Evolutionary conservation across 23 tunicate genomes (phyloP).

Genomic region (Styela clava): DNA sequence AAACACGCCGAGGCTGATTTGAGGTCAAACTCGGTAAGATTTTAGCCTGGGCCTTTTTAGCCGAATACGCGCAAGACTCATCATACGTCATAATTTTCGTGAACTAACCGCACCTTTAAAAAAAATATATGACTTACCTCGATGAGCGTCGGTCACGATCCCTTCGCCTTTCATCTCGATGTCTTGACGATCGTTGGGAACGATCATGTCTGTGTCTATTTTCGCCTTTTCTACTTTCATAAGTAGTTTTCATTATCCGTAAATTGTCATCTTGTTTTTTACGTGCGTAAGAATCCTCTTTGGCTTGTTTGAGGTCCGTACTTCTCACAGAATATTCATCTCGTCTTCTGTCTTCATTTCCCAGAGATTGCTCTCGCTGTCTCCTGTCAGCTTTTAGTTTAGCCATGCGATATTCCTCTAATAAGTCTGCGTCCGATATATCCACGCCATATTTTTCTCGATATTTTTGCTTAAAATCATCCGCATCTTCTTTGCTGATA

Average conservation of each 20-base stretch:
- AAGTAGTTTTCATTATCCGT: background rate
- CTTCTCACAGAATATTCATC: background rate
- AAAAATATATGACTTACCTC: too few relatives aligned
- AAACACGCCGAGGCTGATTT: too few relatives aligned
- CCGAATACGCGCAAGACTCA: too few relatives aligned
- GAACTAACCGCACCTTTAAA: too few relatives aligned
- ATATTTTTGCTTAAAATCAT: constrained; percentile 9
- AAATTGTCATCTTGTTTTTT: constrained; percentile 10
- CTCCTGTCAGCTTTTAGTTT: constrained; percentile 20
- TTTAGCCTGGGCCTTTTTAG: too few relatives aligned
- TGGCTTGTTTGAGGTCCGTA: background rate
- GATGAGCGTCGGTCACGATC: constrained; percentile 13
- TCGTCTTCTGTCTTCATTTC: background rate
- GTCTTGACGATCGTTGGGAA: constrained; percentile 5
- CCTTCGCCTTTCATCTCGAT: constrained; percentile 12
- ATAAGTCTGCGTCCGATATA: background rate
- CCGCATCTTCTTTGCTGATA: constrained; percentile 23
- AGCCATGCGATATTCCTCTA: constrained; percentile 16
- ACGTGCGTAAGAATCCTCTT: background rate
- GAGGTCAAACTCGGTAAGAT: too few relatives aligned
- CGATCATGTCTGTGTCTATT: background rate
- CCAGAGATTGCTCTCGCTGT: background rate
- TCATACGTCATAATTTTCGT: too few relatives aligned
- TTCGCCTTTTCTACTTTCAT: constrained; percentile 7
- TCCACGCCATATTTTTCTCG: constrained; percentile 22